These are phyloP conservation scores for Taphrorychus bicolor DNA, from an alignment of 2,888 invertebrate genomes.

Conservation along the genomic window DNA sequence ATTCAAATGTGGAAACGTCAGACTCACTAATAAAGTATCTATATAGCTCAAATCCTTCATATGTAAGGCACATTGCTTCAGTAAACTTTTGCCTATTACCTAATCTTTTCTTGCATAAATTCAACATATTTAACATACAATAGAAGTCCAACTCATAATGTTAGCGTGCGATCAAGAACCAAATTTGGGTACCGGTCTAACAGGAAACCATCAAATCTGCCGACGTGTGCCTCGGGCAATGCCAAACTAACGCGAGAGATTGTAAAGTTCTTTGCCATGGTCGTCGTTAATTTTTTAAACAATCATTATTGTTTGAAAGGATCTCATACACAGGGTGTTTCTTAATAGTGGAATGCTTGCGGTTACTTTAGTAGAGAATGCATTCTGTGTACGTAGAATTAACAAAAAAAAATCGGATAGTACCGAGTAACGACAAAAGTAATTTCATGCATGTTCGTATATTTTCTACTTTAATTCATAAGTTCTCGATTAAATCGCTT, in stretches of 20 bases:
- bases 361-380: conserved; percentile 7
- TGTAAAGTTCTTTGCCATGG: conserved; percentile 10
- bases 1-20: no score
- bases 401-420: conserved; percentile 9
- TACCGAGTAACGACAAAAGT: conserved; percentile 41
- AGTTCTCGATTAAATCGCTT: conserved; percentile 39
- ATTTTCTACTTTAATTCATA: conserved; percentile 42
- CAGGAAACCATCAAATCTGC: conserved; percentile 5
- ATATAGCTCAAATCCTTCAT: no score
- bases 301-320: conserved; percentile 1
- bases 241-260: conserved; percentile 3
- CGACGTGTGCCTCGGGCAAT: not conserved
- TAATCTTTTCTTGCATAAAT: no score
- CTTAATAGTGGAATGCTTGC: not conserved
- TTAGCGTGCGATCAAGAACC: not conserved
- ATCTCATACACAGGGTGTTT: not conserved
- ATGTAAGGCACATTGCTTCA: no score
- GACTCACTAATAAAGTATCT: no score
- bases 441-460: conserved; percentile 43
- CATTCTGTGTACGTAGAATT: conserved; percentile 20
- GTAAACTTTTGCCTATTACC: no score
- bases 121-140: no score
- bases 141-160: not conserved
- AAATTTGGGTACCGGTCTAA: conserved; percentile 5
- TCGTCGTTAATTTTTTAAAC: not conserved